Percentiles rank a stretch among this genome's conserved stretches.
Conservation (phyloP, 2,797 vertebrate species). For the Sparidentex hasta region DNA sequence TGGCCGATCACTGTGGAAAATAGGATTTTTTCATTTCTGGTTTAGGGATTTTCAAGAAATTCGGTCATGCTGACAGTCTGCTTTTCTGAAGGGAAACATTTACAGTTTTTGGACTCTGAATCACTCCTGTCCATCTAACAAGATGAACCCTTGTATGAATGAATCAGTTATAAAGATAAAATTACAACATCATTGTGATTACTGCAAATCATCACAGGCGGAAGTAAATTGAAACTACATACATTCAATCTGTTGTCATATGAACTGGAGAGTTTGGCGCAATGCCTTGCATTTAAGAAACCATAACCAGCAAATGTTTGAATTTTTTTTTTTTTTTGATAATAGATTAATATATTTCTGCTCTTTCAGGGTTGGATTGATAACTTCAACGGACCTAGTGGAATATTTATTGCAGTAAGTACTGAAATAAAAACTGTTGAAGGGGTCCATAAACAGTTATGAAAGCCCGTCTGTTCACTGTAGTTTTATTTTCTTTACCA, state of each 20-base stretch:
- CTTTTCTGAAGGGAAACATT: not conserved
- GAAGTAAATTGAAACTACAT: not conserved
- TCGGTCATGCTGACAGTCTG: no score
- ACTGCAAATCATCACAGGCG: not conserved
- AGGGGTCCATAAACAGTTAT: not conserved
- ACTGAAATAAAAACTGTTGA: not conserved
- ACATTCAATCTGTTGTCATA: no score
- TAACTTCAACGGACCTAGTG: conserved; percentile 99
- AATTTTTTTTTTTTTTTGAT: not conserved
- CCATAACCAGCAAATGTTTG: not conserved
- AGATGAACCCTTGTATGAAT: no score
- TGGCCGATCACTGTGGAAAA: not conserved
- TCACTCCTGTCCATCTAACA: not conserved
- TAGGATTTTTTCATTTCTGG: not conserved
- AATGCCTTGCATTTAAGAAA: not conserved
- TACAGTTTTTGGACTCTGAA: not conserved
- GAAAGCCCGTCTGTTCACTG: not conserved
- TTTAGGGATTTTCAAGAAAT: conserved; percentile 6
- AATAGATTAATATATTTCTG: not conserved
- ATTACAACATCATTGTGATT: no score
- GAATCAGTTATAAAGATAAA: not conserved
- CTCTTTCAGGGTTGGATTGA: conserved; percentile 96
- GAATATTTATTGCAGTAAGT: conserved; percentile 98
- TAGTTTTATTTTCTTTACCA: not conserved
- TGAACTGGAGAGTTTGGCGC: no score